These are phyloP conservation scores for Lophius piscatorius DNA, from an alignment of 2,113 vertebrate genomes.

Conservation along the genomic window DNA sequence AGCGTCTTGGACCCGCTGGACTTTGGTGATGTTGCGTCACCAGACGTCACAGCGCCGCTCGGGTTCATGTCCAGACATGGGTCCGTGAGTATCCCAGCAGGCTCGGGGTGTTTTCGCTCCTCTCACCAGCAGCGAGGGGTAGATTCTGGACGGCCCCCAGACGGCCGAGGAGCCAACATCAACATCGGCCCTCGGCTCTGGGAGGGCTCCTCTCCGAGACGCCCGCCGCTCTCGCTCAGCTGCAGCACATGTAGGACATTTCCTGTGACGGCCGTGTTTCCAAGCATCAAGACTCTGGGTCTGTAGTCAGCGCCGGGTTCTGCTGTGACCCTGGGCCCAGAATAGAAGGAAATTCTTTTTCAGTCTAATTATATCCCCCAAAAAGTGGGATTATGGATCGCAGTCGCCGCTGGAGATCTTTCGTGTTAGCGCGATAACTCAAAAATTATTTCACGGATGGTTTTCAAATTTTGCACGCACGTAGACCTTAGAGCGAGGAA, in stretches of 20 bases:
- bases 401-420: no score
- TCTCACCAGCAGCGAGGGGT: conserved; percentile 63
- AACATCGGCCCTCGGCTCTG: conserved; percentile 59
- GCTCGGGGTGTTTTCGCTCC: conserved; percentile 53
- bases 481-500: no score
- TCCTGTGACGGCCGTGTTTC: conserved; percentile 75
- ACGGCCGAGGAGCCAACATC: conserved; percentile 65
- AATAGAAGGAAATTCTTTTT: conserved; percentile 14
- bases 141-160: conserved; percentile 54
- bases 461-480: no score
- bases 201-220: conserved; percentile 56
- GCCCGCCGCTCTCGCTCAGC: conserved; percentile 51
- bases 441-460: no score
- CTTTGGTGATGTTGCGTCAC: conserved; percentile 21
- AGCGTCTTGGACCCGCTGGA: conserved; percentile 28
- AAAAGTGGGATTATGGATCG: no score
- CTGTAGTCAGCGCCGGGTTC: conserved; percentile 18
- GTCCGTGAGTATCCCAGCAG: conserved; percentile 45
- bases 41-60: conserved; percentile 4
- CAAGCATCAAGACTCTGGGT: conserved; percentile 37
- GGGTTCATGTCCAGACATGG: conserved; percentile 47
- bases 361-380: conserved; percentile 16
- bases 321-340: conserved; percentile 55
- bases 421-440: no score
- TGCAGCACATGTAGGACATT: conserved; percentile 76